phyloP scores from a whole-genome alignment of 2,797 vertebrate species.

The Erithacus rubecula region DNA sequence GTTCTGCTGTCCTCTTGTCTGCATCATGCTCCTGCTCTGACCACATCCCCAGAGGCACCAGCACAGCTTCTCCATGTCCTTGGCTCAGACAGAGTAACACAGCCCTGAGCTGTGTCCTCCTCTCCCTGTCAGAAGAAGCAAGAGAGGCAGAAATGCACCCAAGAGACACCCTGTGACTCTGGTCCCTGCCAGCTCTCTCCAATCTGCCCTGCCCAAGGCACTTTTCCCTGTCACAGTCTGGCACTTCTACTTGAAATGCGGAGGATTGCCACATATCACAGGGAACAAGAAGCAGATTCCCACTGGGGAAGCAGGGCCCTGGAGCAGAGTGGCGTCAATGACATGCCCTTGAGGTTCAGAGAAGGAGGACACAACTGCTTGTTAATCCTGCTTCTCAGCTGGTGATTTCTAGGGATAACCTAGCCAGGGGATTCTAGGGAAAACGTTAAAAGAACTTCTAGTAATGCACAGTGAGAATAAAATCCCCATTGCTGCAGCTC shows the following conservation, averaged over 20 bases:
- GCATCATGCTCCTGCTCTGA: background rate
- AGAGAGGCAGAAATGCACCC: background rate
- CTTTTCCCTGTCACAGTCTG: background rate
- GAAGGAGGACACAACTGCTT: slow-evolving; percentile 4
- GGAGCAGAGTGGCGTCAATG: background rate
- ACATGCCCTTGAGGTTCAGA: slow-evolving; percentile 19
- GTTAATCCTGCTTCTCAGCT: slow-evolving; percentile 50
- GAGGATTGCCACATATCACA: background rate
- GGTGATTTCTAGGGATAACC: slow-evolving; percentile 52
- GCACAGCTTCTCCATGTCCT: background rate
- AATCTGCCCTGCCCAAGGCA: background rate
- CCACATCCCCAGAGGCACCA: background rate
- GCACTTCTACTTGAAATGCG: slow-evolving; percentile 2
- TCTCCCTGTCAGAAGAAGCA: background rate
- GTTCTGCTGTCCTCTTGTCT: background rate
- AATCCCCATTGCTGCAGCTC: background rate
- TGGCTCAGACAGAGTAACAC: background rate
- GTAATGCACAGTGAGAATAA: slow-evolving; percentile 15
- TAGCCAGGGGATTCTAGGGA: slow-evolving; percentile 15
- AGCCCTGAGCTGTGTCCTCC: background rate
- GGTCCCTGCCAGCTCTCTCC: background rate
- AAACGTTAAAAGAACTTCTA: slow-evolving; percentile 17
- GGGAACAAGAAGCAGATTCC: slow-evolving; percentile 20
- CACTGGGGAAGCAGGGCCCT: background rate
- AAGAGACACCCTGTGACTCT: background rate